These are phyloP conservation scores for Ammodramus savannarum DNA, from an alignment of 2,113 vertebrate species.

Conservation along the genomic window DNA sequence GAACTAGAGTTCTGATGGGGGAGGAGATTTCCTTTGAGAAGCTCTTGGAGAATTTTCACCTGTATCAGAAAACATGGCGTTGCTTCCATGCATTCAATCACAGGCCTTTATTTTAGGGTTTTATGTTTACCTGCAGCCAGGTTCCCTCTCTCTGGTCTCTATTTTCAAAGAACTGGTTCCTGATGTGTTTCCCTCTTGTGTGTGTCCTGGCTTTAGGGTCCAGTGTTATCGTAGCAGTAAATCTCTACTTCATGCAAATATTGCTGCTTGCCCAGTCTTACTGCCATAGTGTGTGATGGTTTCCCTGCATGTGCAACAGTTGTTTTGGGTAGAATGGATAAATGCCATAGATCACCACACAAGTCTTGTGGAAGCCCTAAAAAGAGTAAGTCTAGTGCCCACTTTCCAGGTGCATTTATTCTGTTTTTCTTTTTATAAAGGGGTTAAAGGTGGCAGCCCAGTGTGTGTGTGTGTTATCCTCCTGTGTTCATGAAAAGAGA, in stretches of 20 bases:
- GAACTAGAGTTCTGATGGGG: not conserved
- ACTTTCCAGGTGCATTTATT: not conserved
- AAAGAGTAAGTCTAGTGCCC: not conserved
- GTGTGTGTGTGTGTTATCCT: not conserved
- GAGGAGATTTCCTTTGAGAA: not conserved
- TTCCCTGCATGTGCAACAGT: not conserved
- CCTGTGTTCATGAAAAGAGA: not conserved
- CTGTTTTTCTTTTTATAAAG: slow-evolving; percentile 44
- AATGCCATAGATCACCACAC: not conserved
- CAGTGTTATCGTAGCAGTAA: slow-evolving; percentile 7
- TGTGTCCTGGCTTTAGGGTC: not conserved
- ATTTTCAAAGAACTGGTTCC: not conserved
- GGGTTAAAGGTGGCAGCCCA: not conserved
- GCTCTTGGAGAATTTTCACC: not conserved
- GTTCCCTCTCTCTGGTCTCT: not conserved
- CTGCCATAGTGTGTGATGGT: not conserved
- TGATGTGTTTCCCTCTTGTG: slow-evolving; percentile 2
- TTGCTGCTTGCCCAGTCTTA: not conserved
- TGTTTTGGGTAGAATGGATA: not conserved
- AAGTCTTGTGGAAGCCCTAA: not conserved
- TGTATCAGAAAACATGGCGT: not conserved
- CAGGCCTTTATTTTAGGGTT: slow-evolving; percentile 22
- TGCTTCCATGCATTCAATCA: not conserved
- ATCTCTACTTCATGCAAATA: not conserved
- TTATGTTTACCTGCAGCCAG: slow-evolving; percentile 1